These are phyloP conservation scores for Ceyx melanurus DNA, from an alignment of 2,113 vertebrate genomes.

Conservation along the genomic window DNA sequence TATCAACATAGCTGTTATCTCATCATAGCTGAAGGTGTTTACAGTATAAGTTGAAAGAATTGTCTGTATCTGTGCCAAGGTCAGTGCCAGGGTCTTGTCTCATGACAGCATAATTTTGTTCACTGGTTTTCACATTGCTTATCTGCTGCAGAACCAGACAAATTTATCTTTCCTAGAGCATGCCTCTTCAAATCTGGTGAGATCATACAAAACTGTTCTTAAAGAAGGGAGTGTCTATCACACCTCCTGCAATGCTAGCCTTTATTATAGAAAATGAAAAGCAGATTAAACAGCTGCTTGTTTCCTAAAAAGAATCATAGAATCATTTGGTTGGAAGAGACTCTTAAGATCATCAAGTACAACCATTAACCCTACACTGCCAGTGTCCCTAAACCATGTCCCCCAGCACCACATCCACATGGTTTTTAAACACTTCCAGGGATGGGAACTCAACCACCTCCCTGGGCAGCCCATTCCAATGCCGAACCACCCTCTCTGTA, in stretches of 20 bases:
- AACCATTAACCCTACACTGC: too few species aligned
- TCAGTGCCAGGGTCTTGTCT: neutral
- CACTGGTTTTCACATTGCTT: neutral
- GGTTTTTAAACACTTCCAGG: too few species aligned
- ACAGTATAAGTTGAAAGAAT: neutral
- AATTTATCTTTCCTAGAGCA: neutral
- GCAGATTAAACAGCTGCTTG: neutral
- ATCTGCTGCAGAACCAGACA: neutral
- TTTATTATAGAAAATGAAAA: neutral
- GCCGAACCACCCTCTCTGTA: too few species aligned
- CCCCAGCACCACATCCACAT: too few species aligned
- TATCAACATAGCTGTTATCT: neutral
- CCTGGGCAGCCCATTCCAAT: too few species aligned
- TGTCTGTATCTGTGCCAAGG: neutral
- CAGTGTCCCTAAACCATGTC: too few species aligned
- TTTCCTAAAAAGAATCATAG: neutral
- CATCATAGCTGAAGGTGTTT: neutral
- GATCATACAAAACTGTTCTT: neutral
- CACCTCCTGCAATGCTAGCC: neutral
- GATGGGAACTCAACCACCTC: too few species aligned
- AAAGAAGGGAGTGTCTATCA: neutral
- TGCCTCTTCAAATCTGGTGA: neutral
- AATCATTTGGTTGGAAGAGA: too few species aligned
- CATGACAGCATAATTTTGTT: neutral
- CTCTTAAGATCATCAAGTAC: too few species aligned